phyloP scores from a whole-genome alignment of 2,113 vertebrate genomes.

The Gobio gobio region DNA sequence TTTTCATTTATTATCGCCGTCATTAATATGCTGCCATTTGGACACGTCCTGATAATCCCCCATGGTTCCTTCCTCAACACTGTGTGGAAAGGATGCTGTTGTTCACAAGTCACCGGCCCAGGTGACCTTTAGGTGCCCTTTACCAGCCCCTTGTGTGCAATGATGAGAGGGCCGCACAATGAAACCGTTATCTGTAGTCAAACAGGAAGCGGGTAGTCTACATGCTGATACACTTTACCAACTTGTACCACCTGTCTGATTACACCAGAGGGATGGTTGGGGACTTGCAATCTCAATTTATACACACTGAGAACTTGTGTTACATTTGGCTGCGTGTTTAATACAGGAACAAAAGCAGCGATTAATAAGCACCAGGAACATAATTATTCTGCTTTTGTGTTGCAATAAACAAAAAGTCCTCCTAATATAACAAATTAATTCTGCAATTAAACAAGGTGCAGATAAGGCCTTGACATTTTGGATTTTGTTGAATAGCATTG shows the following conservation, averaged over 20 bases:
- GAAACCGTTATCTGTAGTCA: slow-evolving; percentile 54
- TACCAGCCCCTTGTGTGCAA: slow-evolving; percentile 63
- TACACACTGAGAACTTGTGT: slow-evolving; percentile 16
- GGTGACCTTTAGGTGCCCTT: slow-evolving; percentile 75
- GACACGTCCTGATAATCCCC: slow-evolving; percentile 39
- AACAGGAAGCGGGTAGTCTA: slow-evolving; percentile 20
- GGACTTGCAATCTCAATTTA: slow-evolving; percentile 18
- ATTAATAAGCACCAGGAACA: slow-evolving; percentile 29
- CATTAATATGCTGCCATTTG: slow-evolving; percentile 54
- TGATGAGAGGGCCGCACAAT: slow-evolving; percentile 56
- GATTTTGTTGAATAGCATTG: slow-evolving; percentile 8
- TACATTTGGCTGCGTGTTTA: slow-evolving; percentile 7
- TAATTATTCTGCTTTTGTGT: slow-evolving; percentile 18
- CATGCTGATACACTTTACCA: not conserved
- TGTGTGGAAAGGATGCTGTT: slow-evolving; percentile 55
- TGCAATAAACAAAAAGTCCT: not conserved
- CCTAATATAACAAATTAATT: slow-evolving; percentile 17
- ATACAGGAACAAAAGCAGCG: slow-evolving; percentile 6
- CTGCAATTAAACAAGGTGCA: not conserved
- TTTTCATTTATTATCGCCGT: slow-evolving; percentile 11
- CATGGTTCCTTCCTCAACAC: slow-evolving; percentile 44
- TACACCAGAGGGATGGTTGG: not conserved
- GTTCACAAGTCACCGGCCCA: slow-evolving; percentile 62
- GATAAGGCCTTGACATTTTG: not conserved
- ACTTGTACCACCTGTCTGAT: slow-evolving; percentile 22